Base-by-base conservation (phyloP, 2,797 vertebrate species). In the Gallirallus australis region DNA sequence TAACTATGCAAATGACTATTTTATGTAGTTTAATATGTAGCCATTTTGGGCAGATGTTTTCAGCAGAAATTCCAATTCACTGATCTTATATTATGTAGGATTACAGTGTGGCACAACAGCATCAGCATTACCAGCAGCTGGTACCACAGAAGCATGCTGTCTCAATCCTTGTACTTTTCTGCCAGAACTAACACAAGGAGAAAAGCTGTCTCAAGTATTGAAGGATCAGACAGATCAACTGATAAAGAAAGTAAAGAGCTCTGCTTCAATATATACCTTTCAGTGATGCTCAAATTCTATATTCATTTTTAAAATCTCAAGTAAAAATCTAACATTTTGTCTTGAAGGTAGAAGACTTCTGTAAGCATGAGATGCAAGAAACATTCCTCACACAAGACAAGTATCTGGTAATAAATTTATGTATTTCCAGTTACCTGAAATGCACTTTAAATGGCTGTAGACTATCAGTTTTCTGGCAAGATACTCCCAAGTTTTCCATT, bases 331-430 rank as follows among this genome's bases (percentile, higher is more conserved):
- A 5, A 24, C 21, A 63, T 75, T 91, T 65, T 87, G 65, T 60
- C 86, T 93, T 93, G 47, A 95, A 99, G 99, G 98, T 99, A 61
- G 98, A 99, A 94, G 98, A 98, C 47, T 99, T 99, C 90, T 98
- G 98, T 96, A 94, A 90, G 69, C 96, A 87, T 73, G 87, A 98
- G 64, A 97, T 71, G 60, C 97, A 90, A 56, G 98, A 98, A 88
- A 92, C 97, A 31, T 50, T 97, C 30, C 89, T 96, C 94, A 91
- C 97, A 76, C 96, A 97, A 94, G 98, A 99, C 65, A 98, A 98
- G 85, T 98, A 98, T 61, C 97, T 98, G 98, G 99, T 99, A 98
- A 93, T 77, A 65, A 53, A 52, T 78, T 71, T 53, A 54, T 40
- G 2, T 88, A 15, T 73, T 92, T 73, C 63, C 13, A 47, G 12